These are phyloP conservation scores for Mythimna vitellina DNA, from an alignment of 2,888 invertebrate species.

Conservation along the genomic window DNA sequence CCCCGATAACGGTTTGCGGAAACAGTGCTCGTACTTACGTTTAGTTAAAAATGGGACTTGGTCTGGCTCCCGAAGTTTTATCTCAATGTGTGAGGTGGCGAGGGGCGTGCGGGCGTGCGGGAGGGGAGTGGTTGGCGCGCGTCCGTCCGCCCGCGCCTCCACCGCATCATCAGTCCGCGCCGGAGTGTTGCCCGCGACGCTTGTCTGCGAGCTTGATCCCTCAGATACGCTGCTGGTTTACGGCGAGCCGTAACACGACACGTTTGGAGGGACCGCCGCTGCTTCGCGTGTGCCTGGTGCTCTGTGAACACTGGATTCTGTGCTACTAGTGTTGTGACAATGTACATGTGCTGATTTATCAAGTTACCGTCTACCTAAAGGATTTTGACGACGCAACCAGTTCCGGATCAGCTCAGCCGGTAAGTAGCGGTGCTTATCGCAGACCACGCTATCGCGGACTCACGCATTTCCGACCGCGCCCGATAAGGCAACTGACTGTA, in stretches of 20 bases:
- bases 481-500: constrained; percentile 83
- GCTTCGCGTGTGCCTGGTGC: constrained; percentile 88
- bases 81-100: constrained; percentile 84
- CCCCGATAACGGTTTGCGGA: constrained; percentile 84
- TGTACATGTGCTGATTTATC: constrained; percentile 86
- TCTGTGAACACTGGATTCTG: constrained; percentile 87
- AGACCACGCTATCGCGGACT: constrained; percentile 88
- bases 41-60: constrained; percentile 87
- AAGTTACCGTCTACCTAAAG: constrained; percentile 78
- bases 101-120: constrained; percentile 68
- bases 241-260: constrained; percentile 90
- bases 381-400: constrained; percentile 88
- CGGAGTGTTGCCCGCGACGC: constrained; percentile 88
- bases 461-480: constrained; percentile 91
- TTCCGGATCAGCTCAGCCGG: constrained; percentile 90
- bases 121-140: constrained; percentile 76
- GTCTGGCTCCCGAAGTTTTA: constrained; percentile 88
- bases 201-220: constrained; percentile 87
- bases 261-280: constrained; percentile 90
- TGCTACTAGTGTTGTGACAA: constrained; percentile 88
- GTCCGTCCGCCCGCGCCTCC: constrained; percentile 88
- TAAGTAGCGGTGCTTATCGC: constrained; percentile 90
- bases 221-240: constrained; percentile 91
- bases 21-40: constrained; percentile 76
- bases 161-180: constrained; percentile 89